Evolutionary conservation across 2,888 invertebrate species (phyloP), one percentile per base, ranked within the genome.

Genomic region (Mythimna lalbum): DNA sequence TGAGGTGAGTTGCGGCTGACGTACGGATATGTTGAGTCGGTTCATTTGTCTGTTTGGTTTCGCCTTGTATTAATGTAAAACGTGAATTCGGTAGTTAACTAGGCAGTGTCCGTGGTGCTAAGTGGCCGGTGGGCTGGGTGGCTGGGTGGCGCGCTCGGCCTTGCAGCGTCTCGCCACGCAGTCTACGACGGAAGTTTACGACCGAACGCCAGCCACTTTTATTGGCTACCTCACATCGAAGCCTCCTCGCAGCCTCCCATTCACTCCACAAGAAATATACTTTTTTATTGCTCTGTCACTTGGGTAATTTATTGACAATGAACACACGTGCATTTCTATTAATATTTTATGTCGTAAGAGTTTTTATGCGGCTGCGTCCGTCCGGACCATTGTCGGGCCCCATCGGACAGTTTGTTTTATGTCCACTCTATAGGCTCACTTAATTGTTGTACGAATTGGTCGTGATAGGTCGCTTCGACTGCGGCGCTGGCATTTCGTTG

Each of bases 261-360:
- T 95, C 95, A 95, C 94, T 95, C 92, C 92, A 89, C 90, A 93
- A 94, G 94, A 94, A 94, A 95, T 95, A 95, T 92, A 94, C 93
- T 94, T 94, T 95, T 95, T 95, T 95, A 96, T 95, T 93, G 91
- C 94, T 93, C 94, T 94, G 96, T 96, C 96, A 95, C 95, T 95
- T 87, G 88, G 91, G 93, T 96, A 95, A 96, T 96, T 96, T 96
- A 96, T 96, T 94, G 95, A 95, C 94, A 95, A 95, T 95, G 95
- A 95, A 94, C 94, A 91, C 94, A 95, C 95, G 95, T 95, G 96
- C 95, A 95, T 95, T 95, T 95, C 95, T 95, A 95, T 96, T 95
- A 95, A 95, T 95, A 95, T 95, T 96, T 95, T 95, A 95, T 95
- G 94, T 94, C 89, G 91, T 90, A 91, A 91, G 91, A 89, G 93